Evolutionary conservation across 1,140 invertebrate species (phyloP), one percentile per base, ranked within the genome.

Genomic region (Lineus longissimus): DNA sequence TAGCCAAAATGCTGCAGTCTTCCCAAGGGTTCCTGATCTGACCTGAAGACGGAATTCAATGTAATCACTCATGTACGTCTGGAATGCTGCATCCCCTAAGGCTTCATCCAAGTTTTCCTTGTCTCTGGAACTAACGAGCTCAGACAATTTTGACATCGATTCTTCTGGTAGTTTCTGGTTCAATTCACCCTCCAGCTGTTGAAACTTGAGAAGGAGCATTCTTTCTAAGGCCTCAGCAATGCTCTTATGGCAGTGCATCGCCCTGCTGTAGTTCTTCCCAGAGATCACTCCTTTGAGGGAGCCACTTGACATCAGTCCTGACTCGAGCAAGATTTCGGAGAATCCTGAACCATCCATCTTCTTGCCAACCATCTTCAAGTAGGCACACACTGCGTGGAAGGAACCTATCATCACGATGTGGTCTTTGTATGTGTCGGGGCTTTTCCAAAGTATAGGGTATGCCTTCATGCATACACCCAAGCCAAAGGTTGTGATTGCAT

Each of bases 341-440:
- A 61, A 47, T 13, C 58, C 56, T 19, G 62, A 55, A 11, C 70
- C 70, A 45, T 36, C 55, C 64, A 72, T 68, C 36, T 65, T 70
- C 55, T 68, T 72, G 2, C 62, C 66, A 29, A 69, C 31, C 66
- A 72, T 67, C 51, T 66, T 67, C 47, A 72, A n/a, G 43, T 66
- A 68, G 6, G 58, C 69, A 68, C 61, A 64, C 9, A 57, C 33
- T 4, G 65, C 30, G 59, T 67, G 64, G 27, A 71, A 67, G 2
- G 67, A 59, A 15, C 63, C 67, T 9, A 64, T 67, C 59, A 67
- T 31, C 15, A 70, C 25, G 29, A 70, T 68, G 36, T 73, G 66
- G 0, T 68, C 67, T 45, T 70, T 27, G 59, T 70, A 71, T 59
- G n/a, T 63, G 0, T 36, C 13, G 31, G 66, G 55, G n/a, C 59